Percentiles rank a stretch among this genome's conserved stretches.
Evolutionary conservation across 2,888 invertebrate species (phyloP).

Genomic region (Caenorhabditis zanzibari): DNA sequence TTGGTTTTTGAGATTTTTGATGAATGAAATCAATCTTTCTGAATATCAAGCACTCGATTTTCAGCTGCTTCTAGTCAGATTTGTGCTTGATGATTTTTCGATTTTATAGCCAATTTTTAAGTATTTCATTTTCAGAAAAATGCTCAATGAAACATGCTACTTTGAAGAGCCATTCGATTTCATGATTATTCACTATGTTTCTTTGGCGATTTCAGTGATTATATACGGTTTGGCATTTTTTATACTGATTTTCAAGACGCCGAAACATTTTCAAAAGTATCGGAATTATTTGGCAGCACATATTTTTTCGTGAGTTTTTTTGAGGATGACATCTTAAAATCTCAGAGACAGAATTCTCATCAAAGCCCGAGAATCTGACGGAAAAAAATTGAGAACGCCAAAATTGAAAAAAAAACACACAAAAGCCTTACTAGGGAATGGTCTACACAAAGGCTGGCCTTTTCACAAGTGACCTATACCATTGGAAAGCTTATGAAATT

Average conservation of each 20-base stretch:
- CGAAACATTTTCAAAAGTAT: constrained; percentile 28
- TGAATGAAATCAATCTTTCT: neutral
- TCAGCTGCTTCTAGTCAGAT: constrained; percentile 8
- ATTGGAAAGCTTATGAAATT: too few species aligned
- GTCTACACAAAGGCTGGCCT: too few species aligned
- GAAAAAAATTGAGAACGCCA: too few species aligned
- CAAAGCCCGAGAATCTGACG: too few species aligned
- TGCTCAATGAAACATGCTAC: constrained; percentile 34
- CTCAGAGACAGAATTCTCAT: too few species aligned
- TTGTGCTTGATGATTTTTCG: neutral
- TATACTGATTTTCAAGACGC: constrained; percentile 23
- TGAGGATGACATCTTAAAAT: neutral
- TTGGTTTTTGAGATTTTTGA: constrained; percentile 6
- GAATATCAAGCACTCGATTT: neutral
- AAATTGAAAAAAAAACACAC: too few species aligned
- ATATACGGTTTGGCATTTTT: constrained; percentile 20
- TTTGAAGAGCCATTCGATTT: constrained; percentile 38
- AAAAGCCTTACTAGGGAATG: too few species aligned
- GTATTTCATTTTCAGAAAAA: neutral
- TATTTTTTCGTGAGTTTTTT: constrained; percentile 37
- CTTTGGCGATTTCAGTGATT: constrained; percentile 5
- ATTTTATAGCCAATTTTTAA: neutral
- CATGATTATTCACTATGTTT: constrained; percentile 33
- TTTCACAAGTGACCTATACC: too few species aligned
- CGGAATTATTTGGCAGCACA: constrained; percentile 24